Base-by-base conservation (phyloP, 2,888 invertebrate genomes). In the Entomobrya proxima region DNA sequence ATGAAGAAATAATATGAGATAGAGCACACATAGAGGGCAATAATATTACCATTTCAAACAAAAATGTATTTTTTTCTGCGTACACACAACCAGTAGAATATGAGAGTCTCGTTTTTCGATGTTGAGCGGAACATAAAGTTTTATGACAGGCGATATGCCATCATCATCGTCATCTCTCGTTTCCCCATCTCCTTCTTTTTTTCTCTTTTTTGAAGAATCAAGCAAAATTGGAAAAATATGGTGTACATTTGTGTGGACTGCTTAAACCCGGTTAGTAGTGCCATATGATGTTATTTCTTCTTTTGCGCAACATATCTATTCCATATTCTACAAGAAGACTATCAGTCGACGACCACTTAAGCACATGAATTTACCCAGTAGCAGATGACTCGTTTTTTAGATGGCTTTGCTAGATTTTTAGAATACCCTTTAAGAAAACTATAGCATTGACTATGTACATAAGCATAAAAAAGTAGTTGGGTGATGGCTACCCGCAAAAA, bases 71-170 rank as follows among this genome's bases (percentile, higher is more conserved):
- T 18, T 18, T 18, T n/a, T 52, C 3, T 9, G 1, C 21, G 27
- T 9, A 21, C 27, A 27, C 27, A 55, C n/a, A n/a, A n/a, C n/a
- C n/a, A n/a, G n/a, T n/a, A n/a, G n/a, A n/a, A n/a, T n/a, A n/a
- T n/a, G n/a, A n/a, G n/a, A 64, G 72, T 69, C 69, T 30, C 30
- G n/a, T 47, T 72, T 50, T 72, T 47, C 47, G 32, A 75, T 75
- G 75, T 55, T 64, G 50, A 75, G 77, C 72, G 32, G 50, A 35
- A 85, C 79, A 85, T 85, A 85, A 85, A 85, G 32, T 85, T 85
- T 85, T 85, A 85, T 79, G 85, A 85, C 85, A 74, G 74, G 74
- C 79, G 85, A 85, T 85, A 79, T 52, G 74, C 85, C 74, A 79
- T 74, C 30, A 69, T 58, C 72, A 37, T 61, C 69, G 64, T 85